Base-by-base conservation (phyloP, 2,797 vertebrate genomes). In the Hephaestus fuliginosus region DNA sequence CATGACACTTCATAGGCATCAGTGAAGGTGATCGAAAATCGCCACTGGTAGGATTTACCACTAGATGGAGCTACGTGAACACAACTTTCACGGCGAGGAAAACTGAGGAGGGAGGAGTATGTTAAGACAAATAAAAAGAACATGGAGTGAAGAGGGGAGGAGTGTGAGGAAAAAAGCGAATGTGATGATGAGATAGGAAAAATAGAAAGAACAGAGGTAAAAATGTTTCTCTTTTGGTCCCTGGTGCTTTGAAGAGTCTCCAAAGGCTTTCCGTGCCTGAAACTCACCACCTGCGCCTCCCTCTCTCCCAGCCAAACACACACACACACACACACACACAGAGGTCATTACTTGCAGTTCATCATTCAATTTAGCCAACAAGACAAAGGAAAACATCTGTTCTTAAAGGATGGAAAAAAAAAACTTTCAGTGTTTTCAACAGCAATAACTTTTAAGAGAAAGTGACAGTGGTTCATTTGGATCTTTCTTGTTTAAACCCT, bases 281-380 rank as follows among this genome's bases (percentile, higher is more conserved):
- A 85, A 88, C 69, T 57, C 78, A 83, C 76, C 91, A 92, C 85
- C 90, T 92, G 91, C 77, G 85, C 58, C 85, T 78, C 68, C 49
- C 41, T 63, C 41, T 63, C 85, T 63, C 52, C 53, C 39, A 81
- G 66, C 68, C 71, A 88, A 53, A 71, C 63, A 80, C 76, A 57
- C 80, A n/a, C 52, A 48, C 55, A 56, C 60, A 63, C 30, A 43
- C 61, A 63, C 60, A 82, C 65, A 78, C 65, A 57, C 80, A 55
- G 58, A 28, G 61, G 13, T n/a, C 4, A 63, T 64, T 22, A 70
- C 39, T 57, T 65, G 36, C 51, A 58, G 25, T 65, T 76, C 20
- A 61, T 75, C 43, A 57, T 39, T 57, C n/a, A 70, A 9, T 52
- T 53, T 53, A 39, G 4, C 30, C 61, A 67, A 53, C 43, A 33